phyloP scores from a whole-genome alignment of 2,113 vertebrate genomes.

The Euleptes europaea region DNA sequence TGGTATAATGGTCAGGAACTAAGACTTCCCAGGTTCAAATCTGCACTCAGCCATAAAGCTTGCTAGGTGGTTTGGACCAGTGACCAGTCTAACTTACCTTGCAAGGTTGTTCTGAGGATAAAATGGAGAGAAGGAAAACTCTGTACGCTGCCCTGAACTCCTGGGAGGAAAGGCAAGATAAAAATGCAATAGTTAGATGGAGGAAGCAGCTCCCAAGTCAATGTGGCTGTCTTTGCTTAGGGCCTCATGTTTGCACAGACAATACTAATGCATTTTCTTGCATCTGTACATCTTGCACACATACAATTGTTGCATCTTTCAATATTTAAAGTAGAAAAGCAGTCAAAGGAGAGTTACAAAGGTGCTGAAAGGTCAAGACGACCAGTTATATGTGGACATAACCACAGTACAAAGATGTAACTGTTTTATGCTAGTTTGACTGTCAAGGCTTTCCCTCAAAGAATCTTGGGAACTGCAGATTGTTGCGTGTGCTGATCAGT shows the following conservation, averaged over 20 bases:
- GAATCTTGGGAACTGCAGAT: not conserved
- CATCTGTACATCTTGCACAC: not conserved
- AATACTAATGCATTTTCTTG: not conserved
- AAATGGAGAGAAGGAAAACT: no score
- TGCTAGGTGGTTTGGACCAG: no score
- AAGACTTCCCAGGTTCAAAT: no score
- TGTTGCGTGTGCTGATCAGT: no score
- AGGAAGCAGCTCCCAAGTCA: not conserved
- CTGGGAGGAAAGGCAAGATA: no score
- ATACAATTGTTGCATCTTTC: not conserved
- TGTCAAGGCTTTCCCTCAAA: not conserved
- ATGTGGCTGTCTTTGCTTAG: not conserved
- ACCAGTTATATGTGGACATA: not conserved
- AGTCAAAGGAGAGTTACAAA: not conserved
- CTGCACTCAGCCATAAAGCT: no score
- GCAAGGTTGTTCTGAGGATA: no score
- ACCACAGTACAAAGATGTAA: not conserved
- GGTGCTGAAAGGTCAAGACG: not conserved
- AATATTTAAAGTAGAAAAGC: not conserved
- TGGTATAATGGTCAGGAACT: no score
- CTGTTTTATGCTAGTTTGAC: not conserved
- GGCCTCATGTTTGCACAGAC: not conserved
- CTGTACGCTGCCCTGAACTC: no score
- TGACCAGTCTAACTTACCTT: no score
- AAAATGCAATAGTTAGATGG: no score